Evolutionary conservation across 2,797 vertebrate genomes (phyloP).

Genomic region (Diplodus puntazzo): DNA sequence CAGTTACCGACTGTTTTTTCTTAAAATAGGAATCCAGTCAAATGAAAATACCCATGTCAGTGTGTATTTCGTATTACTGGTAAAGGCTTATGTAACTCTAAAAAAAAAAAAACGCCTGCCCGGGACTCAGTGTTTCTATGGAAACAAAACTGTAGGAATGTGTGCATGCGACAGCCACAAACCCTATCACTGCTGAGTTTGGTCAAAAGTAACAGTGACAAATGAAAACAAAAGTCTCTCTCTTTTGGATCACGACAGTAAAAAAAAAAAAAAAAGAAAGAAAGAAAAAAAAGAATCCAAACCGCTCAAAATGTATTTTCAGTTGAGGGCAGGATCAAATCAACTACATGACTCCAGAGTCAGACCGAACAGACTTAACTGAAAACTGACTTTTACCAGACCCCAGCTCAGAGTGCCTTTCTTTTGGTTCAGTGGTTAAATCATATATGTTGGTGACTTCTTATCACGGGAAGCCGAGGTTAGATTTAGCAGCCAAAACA

Average conservation of each 20-base stretch:
- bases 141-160: constrained; percentile 86
- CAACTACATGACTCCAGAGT: constrained; percentile 29
- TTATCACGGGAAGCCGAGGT: constrained; percentile 34
- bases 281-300: background rate
- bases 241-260: constrained; percentile 28
- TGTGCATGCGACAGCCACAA: constrained; percentile 76
- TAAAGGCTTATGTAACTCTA: constrained; percentile 83
- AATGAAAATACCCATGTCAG: constrained; percentile 69
- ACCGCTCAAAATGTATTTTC: constrained; percentile 42
- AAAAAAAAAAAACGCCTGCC: constrained; percentile 82
- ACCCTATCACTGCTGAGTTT: constrained; percentile 71
- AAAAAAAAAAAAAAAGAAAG: background rate
- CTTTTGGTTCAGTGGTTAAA: constrained; percentile 27
- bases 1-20: constrained; percentile 46
- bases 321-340: constrained; percentile 19
- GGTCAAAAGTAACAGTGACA: constrained; percentile 72
- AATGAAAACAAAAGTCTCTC: constrained; percentile 56
- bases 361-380: constrained; percentile 38
- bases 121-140: constrained; percentile 86
- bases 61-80: constrained; percentile 76
- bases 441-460: constrained; percentile 57
- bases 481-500: no score
- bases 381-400: constrained; percentile 53
- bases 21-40: constrained; percentile 74
- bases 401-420: constrained; percentile 19